Evolutionary conservation across 2,113 vertebrate species (phyloP), one percentile per base, ranked within the genome.

Genomic region (Peromyscus californicus): DNA sequence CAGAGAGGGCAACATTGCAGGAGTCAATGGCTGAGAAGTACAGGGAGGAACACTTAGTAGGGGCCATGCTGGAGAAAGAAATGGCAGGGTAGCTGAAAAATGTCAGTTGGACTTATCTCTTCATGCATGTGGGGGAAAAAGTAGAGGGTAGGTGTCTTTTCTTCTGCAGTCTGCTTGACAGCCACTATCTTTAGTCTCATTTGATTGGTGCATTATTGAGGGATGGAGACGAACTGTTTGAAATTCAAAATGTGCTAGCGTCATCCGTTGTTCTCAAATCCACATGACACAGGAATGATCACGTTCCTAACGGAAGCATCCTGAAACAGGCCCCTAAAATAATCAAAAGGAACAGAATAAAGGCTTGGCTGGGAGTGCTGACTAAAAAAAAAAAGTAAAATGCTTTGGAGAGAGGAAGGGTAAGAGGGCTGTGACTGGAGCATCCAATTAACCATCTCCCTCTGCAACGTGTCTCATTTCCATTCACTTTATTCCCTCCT

Each of bases 341-440:
- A 96, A 88, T 88, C 90, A 93, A 69, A 95, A 91, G 59, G 89
- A 89, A 90, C 92, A 26, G 69, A 90, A 93, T 82, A 91, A 92
- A 95, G 85, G 80, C 82, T 83, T 16, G 21, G 54, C 89, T 63
- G 51, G 48, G 59, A 94, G 80, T 69, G 78, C 83, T 69, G 61
- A 57, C 39, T 61, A 4, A 65, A 84, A 69, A 33, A 69, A 69
- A 93, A 76, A 91, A 80, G 70, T 36, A 54, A 91, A 75, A 89
- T 0, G 9, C 85, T 90, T 86, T 61, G 59, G 79, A 93, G 95
- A 92, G 48, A 54, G 39, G 45, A 95, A 39, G 93, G 33, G 78
- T 85, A 39, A 79, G 86, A 78, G 90, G 72, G 74, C 82, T 70
- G 83, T 93, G 93, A 84, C 15, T 59, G 92, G 92, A 94, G 80